Evolutionary conservation across 23 tunicate genomes (phyloP).

Genomic region (Aplidium turbinatum): DNA sequence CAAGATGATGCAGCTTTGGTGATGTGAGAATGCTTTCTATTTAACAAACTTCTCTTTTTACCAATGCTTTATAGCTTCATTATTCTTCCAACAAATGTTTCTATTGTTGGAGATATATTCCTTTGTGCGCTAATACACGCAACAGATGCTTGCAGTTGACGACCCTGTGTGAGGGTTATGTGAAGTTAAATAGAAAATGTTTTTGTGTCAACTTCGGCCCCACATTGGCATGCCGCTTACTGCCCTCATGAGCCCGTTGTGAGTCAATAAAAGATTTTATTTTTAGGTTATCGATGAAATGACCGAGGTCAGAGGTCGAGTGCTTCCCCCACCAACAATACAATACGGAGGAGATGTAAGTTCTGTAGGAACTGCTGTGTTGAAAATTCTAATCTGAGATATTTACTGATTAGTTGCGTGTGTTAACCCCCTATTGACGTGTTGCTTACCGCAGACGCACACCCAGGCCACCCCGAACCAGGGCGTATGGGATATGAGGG

Average conservation of each 20-base stretch:
- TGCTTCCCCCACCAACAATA: conserved; percentile 95
- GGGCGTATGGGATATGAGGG: conserved; percentile 99
- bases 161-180: too few species aligned
- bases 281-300: conserved; percentile 97
- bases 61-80: too few species aligned
- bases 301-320: conserved; percentile 99
- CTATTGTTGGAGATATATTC: too few species aligned
- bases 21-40: too few species aligned
- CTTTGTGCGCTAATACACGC: too few species aligned
- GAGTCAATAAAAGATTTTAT: background rate
- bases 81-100: too few species aligned
- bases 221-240: background rate
- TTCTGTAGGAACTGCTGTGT: background rate
- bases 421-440: background rate
- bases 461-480: conserved; percentile 98
- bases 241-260: background rate
- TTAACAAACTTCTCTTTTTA: too few species aligned
- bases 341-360: conserved; percentile 99
- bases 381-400: background rate
- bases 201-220: too few species aligned
- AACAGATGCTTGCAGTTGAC: too few species aligned
- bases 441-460: too few species aligned
- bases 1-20: too few species aligned
- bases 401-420: background rate
- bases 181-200: too few species aligned